Conservation (phyloP, 2,888 invertebrate species). For the Stegana nigrithorax region DNA sequence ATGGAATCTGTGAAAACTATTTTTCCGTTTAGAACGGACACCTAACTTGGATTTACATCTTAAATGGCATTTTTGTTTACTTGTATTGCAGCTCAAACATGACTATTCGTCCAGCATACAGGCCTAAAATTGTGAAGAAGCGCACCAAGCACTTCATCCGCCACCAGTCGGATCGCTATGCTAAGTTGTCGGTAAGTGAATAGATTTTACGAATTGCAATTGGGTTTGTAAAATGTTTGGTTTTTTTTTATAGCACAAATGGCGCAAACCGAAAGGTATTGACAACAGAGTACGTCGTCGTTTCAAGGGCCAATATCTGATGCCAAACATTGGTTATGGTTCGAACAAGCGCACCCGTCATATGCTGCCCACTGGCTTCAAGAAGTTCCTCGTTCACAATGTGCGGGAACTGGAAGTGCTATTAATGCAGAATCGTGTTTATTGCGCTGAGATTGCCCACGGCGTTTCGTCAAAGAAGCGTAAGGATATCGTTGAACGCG, state of each 20-base stretch:
- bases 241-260: conserved; percentile 80
- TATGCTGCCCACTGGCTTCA: conserved; percentile 97
- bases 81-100: conserved; percentile 72
- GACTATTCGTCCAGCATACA: conserved; percentile 90
- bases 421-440: conserved; percentile 98
- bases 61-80: not conserved
- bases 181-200: conserved; percentile 84
- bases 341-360: conserved; percentile 94
- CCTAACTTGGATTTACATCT: not conserved
- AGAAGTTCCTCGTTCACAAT: conserved; percentile 93
- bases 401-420: conserved; percentile 95
- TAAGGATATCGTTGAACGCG: conserved; percentile 94
- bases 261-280: conserved; percentile 99
- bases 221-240: conserved; percentile 26
- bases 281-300: conserved; percentile 99
- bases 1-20: not conserved
- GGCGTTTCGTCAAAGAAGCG: conserved; percentile 98
- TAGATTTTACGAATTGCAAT: not conserved
- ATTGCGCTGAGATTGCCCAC: conserved; percentile 98
- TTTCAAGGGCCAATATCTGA: conserved; percentile 98
- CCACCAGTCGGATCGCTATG: conserved; percentile 98
- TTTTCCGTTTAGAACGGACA: not conserved
- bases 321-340: conserved; percentile 99
- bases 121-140: conserved; percentile 94
- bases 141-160: conserved; percentile 98